Evolutionary conservation across 2,113 vertebrate species (phyloP).

Genomic region (Etheostoma spectabile): DNA sequence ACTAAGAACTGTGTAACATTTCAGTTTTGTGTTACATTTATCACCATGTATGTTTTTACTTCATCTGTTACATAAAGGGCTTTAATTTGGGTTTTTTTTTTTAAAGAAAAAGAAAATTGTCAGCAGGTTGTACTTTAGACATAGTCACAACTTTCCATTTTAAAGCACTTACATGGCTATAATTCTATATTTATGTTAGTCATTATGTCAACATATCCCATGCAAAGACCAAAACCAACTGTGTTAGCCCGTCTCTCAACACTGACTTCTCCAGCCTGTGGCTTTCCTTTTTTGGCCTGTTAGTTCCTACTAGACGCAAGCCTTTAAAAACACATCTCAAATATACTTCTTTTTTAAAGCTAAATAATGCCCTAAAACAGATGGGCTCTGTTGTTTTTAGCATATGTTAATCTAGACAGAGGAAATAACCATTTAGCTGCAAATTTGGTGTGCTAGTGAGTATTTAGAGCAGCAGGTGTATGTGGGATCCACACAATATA

Average conservation of each 20-base stretch:
- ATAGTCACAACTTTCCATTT: neutral
- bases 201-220: neutral
- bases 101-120: too few species aligned
- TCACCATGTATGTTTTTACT: too few species aligned
- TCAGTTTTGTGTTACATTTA: too few species aligned
- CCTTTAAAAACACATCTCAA: neutral
- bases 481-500: neutral
- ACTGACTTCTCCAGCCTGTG: too few species aligned
- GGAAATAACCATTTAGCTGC: neutral
- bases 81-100: too few species aligned
- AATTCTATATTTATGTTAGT: neutral
- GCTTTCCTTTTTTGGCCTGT: too few species aligned
- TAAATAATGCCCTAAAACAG: neutral
- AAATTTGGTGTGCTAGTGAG: neutral
- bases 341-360: too few species aligned
- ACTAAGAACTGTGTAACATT: too few species aligned
- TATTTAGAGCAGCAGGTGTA: neutral
- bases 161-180: neutral
- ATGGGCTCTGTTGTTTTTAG: neutral
- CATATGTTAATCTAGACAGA: neutral
- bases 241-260: too few species aligned
- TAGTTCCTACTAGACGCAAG: neutral
- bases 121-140: neutral
- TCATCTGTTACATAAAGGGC: too few species aligned
- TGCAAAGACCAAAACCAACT: too few species aligned